Evolutionary conservation across 2,113 vertebrate species (phyloP).

Genomic region (Neoarius graeffei): DNA sequence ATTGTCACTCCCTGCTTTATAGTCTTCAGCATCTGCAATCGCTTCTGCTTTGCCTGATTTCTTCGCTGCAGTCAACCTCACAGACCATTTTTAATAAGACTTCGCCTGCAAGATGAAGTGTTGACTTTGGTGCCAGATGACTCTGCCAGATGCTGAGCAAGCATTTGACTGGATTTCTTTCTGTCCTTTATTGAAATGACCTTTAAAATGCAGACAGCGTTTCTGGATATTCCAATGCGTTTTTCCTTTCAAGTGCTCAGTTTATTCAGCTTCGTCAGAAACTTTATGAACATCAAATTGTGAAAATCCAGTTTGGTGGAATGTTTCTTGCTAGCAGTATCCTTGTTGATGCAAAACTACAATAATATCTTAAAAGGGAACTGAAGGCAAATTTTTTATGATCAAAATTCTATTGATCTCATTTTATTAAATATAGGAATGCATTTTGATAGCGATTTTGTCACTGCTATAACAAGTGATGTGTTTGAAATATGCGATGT

Average conservation of each 20-base stretch:
- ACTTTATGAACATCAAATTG: not conserved
- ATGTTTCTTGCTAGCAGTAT: not conserved
- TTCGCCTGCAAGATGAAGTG: not conserved
- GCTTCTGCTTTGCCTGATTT: constrained; percentile 19
- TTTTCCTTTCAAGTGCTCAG: not conserved
- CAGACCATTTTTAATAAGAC: constrained; percentile 15
- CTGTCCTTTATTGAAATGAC: constrained; percentile 3
- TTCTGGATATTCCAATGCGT: not conserved
- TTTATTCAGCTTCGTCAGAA: not conserved
- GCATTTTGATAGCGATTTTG: too few relatives aligned
- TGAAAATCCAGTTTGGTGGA: not conserved
- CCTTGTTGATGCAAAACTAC: not conserved
- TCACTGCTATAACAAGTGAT: too few relatives aligned
- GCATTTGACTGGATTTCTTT: constrained; percentile 11
- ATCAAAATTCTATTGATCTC: too few relatives aligned
- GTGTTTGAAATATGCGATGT: too few relatives aligned
- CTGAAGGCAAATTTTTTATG: too few relatives aligned
- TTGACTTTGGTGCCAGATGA: constrained; percentile 22
- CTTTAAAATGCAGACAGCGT: not conserved
- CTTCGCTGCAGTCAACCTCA: not conserved
- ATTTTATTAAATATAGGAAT: too few relatives aligned
- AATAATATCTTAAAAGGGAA: too few relatives aligned
- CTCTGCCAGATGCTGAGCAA: constrained; percentile 19
- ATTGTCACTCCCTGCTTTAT: not conserved
- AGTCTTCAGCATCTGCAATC: constrained; percentile 2